Evolutionary conservation across 1,140 invertebrate species (phyloP).

Genomic region (Acromyrmex charruanus): DNA sequence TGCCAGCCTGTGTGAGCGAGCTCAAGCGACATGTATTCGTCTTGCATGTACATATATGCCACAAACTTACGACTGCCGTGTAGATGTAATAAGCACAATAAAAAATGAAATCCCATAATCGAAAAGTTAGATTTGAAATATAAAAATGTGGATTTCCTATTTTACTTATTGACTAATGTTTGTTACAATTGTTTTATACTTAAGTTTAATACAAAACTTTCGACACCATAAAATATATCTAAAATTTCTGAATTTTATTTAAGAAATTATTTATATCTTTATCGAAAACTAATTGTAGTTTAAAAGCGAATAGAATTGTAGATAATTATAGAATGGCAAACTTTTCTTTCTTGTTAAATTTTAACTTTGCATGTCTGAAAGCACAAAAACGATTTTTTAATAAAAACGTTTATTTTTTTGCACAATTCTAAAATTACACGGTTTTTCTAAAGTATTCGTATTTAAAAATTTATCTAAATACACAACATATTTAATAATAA

Average conservation of each 20-base stretch:
- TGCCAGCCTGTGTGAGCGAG: not conserved
- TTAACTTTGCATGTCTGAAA: not conserved
- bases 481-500: too few species aligned
- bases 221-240: not conserved
- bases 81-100: conserved; percentile 11
- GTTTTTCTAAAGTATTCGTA: too few species aligned
- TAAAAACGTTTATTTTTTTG: conserved; percentile 26
- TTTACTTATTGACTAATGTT: not conserved
- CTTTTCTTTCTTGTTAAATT: not conserved
- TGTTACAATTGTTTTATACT: not conserved
- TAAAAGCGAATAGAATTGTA: conserved; percentile 1
- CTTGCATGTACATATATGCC: not conserved
- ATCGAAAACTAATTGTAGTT: not conserved
- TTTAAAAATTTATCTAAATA: too few species aligned
- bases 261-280: not conserved
- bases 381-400: not conserved
- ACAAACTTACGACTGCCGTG: not conserved
- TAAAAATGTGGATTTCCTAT: not conserved
- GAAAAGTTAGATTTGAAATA: conserved; percentile 33
- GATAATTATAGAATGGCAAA: not conserved
- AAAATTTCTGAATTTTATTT: not conserved
- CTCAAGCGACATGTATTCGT: conserved; percentile 19
- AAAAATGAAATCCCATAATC: conserved; percentile 25
- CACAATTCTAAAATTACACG: not conserved
- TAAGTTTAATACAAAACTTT: not conserved